A percentile compares a stretch with the other conserved stretches of the same genome.
Conservation (phyloP, 2,888 invertebrate species). For the Steinernema scapterisci region DNA sequence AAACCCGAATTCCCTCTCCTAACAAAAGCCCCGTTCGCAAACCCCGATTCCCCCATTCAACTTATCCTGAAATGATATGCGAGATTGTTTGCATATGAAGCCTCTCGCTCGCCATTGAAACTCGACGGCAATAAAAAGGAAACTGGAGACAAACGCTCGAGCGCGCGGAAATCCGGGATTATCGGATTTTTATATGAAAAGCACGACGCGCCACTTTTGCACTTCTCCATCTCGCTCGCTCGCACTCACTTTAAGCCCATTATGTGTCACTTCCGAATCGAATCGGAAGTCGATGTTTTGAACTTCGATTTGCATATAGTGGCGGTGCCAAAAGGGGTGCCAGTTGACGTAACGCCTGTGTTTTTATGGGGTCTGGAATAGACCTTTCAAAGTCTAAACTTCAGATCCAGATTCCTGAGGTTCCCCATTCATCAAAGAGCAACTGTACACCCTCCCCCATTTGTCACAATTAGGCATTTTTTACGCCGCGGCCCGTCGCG, state of each 20-base stretch:
- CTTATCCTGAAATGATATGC: constrained; percentile 6
- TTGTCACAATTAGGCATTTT: neutral
- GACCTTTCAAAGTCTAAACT: too few species aligned
- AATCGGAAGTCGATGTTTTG: neutral
- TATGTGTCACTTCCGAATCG: neutral
- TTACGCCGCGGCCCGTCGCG: neutral
- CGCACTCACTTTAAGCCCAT: neutral
- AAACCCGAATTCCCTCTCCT: neutral
- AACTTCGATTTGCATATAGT: neutral
- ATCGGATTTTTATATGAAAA: constrained; percentile 30
- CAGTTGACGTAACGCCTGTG: neutral
- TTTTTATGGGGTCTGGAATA: neutral
- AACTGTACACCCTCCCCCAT: too few species aligned
- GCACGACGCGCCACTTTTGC: neutral
- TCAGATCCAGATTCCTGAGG: too few species aligned
- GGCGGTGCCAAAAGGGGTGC: neutral
- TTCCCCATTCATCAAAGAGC: too few species aligned
- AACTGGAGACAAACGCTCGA: neutral
- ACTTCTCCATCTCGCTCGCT: neutral
- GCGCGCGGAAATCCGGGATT: constrained; percentile 1
- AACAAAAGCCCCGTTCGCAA: neutral
- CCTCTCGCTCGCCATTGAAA: neutral
- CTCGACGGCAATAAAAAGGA: neutral
- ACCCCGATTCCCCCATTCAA: neutral
- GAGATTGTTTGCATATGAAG: constrained; percentile 4